Evolutionary conservation across 2,888 invertebrate genomes (phyloP), one percentile per base, ranked within the genome.

Genomic region (Chirona hameri): DNA sequence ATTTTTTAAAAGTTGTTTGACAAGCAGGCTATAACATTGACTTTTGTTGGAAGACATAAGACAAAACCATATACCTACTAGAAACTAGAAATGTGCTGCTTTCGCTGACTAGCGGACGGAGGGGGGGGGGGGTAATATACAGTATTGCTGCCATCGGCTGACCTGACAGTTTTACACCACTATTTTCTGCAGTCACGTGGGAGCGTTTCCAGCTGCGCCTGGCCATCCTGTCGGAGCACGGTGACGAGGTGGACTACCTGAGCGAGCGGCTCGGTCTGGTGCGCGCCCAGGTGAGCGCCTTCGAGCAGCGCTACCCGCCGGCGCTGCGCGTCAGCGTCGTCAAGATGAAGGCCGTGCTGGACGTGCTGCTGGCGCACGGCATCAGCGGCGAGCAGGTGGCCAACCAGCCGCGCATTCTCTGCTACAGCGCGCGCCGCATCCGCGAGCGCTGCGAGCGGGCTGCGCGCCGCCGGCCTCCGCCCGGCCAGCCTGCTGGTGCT

Each of bases 291-390:
- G 76, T 76, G 24, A 21, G 39, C 24, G 76, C 39, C 46, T 76
- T 76, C 76, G 24, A 46, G 46, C 76, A 46, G 18, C 76, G 76
- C 46, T 46, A 76, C 76, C 39, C 76, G 9, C 15, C 39, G 24
- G 76, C 76, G 24, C 76, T 76, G 39, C 76, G 76, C 39, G 39
- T 46, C 39, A 46, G 46, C 46, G 39, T 46, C 39, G 10, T 46
- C 24, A 76, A 76, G 24, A 39, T 76, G 76, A 76, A 76, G 76
- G 76, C 39, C 24, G 46, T 76, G 39, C 39, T 76, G 76, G 76
- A 76, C 76, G 76, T 46, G 39, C 76, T 76, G 76, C 76, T 76
- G 76, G 24, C 24, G 24, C 24, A 21, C 46, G 76, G 76, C 39
- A 18, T 24, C 76, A 76, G 14, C 46, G 76, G 76, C 76, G 27